Base-by-base conservation (phyloP, 2,888 invertebrate species). In the Microplitis deprimator region DNA sequence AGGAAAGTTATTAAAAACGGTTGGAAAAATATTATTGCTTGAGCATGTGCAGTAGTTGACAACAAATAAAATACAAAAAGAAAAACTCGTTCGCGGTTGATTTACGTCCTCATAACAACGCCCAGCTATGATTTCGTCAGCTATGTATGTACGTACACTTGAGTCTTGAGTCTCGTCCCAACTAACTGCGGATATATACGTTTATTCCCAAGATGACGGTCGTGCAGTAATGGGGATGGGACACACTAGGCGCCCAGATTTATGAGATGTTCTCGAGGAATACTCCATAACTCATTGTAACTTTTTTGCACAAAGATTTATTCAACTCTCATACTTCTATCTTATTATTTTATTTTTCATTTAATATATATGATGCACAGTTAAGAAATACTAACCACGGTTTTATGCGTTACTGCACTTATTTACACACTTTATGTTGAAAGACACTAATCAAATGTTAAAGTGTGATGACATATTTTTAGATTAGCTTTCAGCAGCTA, bases 71-170 rank as follows among this genome's bases (percentile, higher is more conserved):
- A 50, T 13, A 39, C 13, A 50, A 73, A 20, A 13, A 39, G 59
- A 64, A 83, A 85, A 84, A 84, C 84, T 84, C 81, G 84, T 84
- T 83, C 83, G 83, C 80, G 82, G 80, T 84, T 88, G 88, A 87
- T 88, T 88, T 88, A 87, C 87, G 85, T 83, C 86, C 86, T 85
- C 85, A 85, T 81, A 83, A 84, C 82, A 62, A 16, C 74, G 78
- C 79, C 74, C 71, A 65, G 62, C 73, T 68, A 73, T 65, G 77
- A 80, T 80, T 80, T 80, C 78, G 77, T 78, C 75, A 77, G 76
- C 68, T 71, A 77, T 73, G 60, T 38, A 76, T 62, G 77, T 77
- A 79, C 77, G 76, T 78, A 77, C 76, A 75, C 78, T 65, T 72
- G 50, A 50, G 50, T 50, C 50, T 50, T 50, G 50, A 50, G 50